A percentile compares a stretch with the other conserved stretches of the same genome.
Conservation (phyloP, 2,888 invertebrate species). For the Pedicia rivosa region DNA sequence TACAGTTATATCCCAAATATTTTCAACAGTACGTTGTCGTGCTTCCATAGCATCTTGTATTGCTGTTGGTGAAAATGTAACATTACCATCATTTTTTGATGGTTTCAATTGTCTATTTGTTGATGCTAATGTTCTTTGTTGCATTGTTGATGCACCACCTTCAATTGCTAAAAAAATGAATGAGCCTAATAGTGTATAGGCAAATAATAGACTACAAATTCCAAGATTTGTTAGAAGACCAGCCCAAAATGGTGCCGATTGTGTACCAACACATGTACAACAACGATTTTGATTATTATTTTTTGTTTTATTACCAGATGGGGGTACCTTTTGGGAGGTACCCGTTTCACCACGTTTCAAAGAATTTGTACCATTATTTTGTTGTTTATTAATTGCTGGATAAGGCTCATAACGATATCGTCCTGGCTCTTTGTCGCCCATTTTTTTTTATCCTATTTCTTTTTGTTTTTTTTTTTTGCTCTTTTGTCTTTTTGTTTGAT, state of each 20-base stretch:
- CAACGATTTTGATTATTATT: slow-evolving; percentile 9
- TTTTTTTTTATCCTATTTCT: slow-evolving; percentile 9
- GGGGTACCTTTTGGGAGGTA: slow-evolving; percentile 8
- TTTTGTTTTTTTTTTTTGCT: no score
- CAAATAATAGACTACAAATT: slow-evolving; percentile 64
- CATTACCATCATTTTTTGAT: slow-evolving; percentile 26
- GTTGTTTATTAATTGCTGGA: slow-evolving; percentile 20
- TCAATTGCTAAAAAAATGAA: slow-evolving; percentile 77
- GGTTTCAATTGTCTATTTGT: slow-evolving; percentile 23
- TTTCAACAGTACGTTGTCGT: slow-evolving; percentile 58
- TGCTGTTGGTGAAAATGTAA: slow-evolving; percentile 24
- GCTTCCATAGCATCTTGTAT: slow-evolving; percentile 36
- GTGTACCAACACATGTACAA: slow-evolving; percentile 16
- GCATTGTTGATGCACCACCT: slow-evolving; percentile 35
- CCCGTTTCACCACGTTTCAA: slow-evolving; percentile 17
- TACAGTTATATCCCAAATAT: slow-evolving; percentile 83
- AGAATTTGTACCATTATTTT: slow-evolving; percentile 18
- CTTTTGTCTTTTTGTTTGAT: no score
- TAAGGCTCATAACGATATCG: slow-evolving; percentile 31
- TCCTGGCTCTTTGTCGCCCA: slow-evolving; percentile 21
- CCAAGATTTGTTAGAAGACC: slow-evolving; percentile 66
- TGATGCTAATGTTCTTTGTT: slow-evolving; percentile 41
- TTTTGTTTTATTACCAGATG: slow-evolving; percentile 6
- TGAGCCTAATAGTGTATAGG: slow-evolving; percentile 61
- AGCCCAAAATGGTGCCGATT: slow-evolving; percentile 33